Base-by-base conservation (phyloP, 2,113 vertebrate species). In the Carettochelys insculpta region DNA sequence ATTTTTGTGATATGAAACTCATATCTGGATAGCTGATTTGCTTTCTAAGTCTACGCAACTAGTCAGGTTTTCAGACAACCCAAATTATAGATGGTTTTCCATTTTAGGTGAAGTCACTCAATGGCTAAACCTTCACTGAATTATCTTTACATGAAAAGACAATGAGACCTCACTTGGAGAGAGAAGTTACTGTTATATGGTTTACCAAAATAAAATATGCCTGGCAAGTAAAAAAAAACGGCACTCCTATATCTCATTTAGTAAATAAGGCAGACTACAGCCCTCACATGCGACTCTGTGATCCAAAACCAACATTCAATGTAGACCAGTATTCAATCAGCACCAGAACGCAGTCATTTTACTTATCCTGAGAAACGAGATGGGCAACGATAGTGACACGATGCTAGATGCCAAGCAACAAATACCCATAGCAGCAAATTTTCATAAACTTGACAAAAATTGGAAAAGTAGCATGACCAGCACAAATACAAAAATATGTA, bases 191-290 rank as follows among this genome's bases (percentile, higher is more conserved):
- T 76, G 5, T 68, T 73, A 27, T 27, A 31, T 16, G 11, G 8
- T 87, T 90, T 85, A 82, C n/a, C 75, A 80, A n/a, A n/a, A 77
- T 31, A 50, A 50, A 11, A 52, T 1, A 54, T 50, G 50, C 4
- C 0, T 0, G 2, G 4, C 17, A 11, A 38, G 41, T 58, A 83
- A 85, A 11, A 10, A 38, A 65, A 3, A 79, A 8, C 48, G 53
- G 17, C 58, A 16, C 8, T 48, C 1, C 47, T 27, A 22, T 48
- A 76, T 80, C 77, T 27, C n/a, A 52, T 14, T 16, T 68, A 54
- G 38, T 19, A 81, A 78, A 38, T 61, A 31, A 27, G 61, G 6
- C 31, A 43, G n/a, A 68, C 20, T 25, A 73, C 22, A 43, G 11
- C 22, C 68, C n/a, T n/a, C n/a, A n/a, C n/a, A n/a, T n/a, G n/a